A percentile compares a stretch with the other conserved stretches of the same genome.
phyloP scores from a whole-genome alignment of 2,113 vertebrate genomes.

The Phalacrocorax brasilianus region DNA sequence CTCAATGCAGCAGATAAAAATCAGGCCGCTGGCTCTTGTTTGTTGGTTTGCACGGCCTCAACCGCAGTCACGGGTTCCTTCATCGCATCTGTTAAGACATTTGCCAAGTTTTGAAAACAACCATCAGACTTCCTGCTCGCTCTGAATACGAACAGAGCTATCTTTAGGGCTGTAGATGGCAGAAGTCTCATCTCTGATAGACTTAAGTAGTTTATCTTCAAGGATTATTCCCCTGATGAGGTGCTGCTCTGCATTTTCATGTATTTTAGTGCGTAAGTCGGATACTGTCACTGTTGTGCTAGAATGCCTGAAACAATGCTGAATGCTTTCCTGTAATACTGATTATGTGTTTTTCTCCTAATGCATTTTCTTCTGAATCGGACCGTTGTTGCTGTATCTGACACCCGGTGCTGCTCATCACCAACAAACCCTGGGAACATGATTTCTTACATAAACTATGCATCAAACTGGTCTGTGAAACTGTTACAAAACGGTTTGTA shows the following conservation, averaged over 20 bases:
- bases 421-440: constrained; percentile 76
- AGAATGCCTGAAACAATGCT: neutral
- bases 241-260: neutral
- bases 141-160: neutral
- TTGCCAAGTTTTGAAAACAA: neutral
- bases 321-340: constrained; percentile 88
- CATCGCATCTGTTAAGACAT: neutral
- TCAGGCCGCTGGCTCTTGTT: neutral
- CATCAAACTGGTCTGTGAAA: constrained; percentile 78
- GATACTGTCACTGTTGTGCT: neutral
- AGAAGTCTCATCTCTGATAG: neutral
- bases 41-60: neutral
- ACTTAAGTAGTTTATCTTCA: neutral
- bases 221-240: neutral
- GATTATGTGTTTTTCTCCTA: constrained; percentile 91
- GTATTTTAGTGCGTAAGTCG: neutral
- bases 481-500: constrained; percentile 83
- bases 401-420: constrained; percentile 79
- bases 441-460: constrained; percentile 75
- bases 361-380: constrained; percentile 85
- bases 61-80: neutral
- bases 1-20: neutral
- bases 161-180: neutral
- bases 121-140: neutral
- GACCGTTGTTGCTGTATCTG: constrained; percentile 86